phyloP scores from a whole-genome alignment of 1,140 invertebrate genomes.

The Cydia fagiglandana region DNA sequence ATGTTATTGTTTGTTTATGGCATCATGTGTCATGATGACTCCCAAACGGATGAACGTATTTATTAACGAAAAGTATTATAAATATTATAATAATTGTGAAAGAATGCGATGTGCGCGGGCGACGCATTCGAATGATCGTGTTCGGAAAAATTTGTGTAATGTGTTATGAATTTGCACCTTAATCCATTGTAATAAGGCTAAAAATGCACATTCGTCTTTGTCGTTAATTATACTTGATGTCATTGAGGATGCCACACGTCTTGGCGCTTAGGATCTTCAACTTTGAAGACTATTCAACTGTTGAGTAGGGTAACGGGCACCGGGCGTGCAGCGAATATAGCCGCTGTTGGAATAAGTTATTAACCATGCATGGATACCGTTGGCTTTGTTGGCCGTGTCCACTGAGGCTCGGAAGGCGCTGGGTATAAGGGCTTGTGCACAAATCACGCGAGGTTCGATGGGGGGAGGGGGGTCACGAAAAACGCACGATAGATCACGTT shows the following conservation, averaged over 20 bases:
- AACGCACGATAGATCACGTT: no score
- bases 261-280: not conserved
- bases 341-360: slow-evolving; percentile 24
- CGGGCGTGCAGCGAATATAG: not conserved
- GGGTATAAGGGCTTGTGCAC: no score
- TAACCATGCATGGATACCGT: slow-evolving; percentile 28
- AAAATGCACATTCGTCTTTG: not conserved
- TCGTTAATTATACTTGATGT: not conserved
- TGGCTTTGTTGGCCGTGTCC: not conserved
- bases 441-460: no score
- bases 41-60: no score
- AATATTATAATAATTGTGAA: no score
- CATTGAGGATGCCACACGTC: not conserved
- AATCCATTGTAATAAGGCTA: not conserved
- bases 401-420: not conserved
- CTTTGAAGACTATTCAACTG: not conserved
- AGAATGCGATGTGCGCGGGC: no score
- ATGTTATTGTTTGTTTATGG: no score
- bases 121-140: no score
- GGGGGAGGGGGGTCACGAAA: no score
- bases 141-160: no score
- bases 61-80: no score
- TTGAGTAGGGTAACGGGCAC: not conserved
- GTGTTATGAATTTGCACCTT: not conserved
- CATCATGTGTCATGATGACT: no score